Conservation (phyloP, 2,888 invertebrate genomes). For the Chorisops tibialis region DNA sequence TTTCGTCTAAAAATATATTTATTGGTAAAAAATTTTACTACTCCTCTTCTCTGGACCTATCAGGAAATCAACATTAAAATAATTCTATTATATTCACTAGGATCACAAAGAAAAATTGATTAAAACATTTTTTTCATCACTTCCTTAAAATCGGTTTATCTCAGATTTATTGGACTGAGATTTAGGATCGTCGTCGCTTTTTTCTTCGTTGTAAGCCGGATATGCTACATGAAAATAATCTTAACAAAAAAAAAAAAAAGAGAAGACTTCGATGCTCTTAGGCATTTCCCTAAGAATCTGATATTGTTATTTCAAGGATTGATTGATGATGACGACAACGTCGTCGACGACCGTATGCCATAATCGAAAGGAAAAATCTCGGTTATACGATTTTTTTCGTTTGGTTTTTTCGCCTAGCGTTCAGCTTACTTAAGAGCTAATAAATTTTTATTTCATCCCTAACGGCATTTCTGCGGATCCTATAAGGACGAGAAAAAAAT, state of each 20-base stretch:
- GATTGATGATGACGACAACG: conserved; percentile 21
- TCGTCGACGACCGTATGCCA: conserved; percentile 15
- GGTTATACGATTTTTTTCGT: not conserved
- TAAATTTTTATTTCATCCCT: conserved; percentile 22
- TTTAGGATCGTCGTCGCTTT: too few species aligned
- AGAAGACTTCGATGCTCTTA: conserved; percentile 2
- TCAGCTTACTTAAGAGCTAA: conserved; percentile 17
- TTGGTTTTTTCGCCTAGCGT: not conserved
- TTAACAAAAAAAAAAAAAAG: too few species aligned
- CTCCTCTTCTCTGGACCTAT: too few species aligned
- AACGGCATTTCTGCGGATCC: conserved; percentile 12
- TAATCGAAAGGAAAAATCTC: conserved; percentile 2
- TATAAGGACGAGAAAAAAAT: not conserved
- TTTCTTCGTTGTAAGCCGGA: too few species aligned
- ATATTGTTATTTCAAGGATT: conserved; percentile 20
- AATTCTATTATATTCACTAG: too few species aligned
- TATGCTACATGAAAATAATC: too few species aligned
- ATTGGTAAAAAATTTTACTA: too few species aligned
- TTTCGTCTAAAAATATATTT: too few species aligned
- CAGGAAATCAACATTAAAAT: too few species aligned
- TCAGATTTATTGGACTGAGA: conserved; percentile 2
- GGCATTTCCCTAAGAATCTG: conserved; percentile 1
- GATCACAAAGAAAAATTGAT: not conserved
- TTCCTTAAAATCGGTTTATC: conserved; percentile 10
- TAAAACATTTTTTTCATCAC: conserved; percentile 6